phyloP scores from a whole-genome alignment of 2,113 vertebrate species.

The Tiliqua scincoides region DNA sequence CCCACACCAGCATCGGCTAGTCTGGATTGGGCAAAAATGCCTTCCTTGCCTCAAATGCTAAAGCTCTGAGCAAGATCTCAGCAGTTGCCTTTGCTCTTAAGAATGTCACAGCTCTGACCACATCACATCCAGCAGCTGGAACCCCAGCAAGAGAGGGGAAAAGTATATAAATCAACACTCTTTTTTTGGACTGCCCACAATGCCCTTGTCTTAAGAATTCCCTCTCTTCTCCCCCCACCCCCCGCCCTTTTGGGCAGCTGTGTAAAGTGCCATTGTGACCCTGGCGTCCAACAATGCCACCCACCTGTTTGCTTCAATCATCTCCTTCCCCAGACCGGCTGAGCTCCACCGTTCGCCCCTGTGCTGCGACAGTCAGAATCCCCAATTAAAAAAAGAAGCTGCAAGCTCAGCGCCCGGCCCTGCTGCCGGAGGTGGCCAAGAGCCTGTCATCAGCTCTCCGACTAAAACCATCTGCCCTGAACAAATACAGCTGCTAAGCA shows the following conservation, averaged over 20 bases:
- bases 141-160: slow-evolving; percentile 1
- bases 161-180: background rate
- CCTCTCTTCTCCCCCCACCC: background rate
- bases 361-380: slow-evolving; percentile 60
- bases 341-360: slow-evolving; percentile 53
- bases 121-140: background rate
- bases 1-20: background rate
- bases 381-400: slow-evolving; percentile 75
- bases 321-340: slow-evolving; percentile 33
- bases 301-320: slow-evolving; percentile 68
- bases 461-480: slow-evolving; percentile 73
- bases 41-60: background rate
- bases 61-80: background rate
- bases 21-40: background rate
- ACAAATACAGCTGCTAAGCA: slow-evolving; percentile 72
- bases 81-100: background rate
- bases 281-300: slow-evolving; percentile 38
- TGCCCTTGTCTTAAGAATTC: background rate
- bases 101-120: accelerated
- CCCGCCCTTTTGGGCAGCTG: background rate
- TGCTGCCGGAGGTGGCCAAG: slow-evolving; percentile 69
- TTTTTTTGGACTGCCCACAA: too few species aligned
- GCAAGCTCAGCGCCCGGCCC: slow-evolving; percentile 80
- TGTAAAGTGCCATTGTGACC: slow-evolving; percentile 21
- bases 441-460: slow-evolving; percentile 71